phyloP scores from a whole-genome alignment of 2,888 invertebrate genomes.

The Lissocephala sabroskyi region DNA sequence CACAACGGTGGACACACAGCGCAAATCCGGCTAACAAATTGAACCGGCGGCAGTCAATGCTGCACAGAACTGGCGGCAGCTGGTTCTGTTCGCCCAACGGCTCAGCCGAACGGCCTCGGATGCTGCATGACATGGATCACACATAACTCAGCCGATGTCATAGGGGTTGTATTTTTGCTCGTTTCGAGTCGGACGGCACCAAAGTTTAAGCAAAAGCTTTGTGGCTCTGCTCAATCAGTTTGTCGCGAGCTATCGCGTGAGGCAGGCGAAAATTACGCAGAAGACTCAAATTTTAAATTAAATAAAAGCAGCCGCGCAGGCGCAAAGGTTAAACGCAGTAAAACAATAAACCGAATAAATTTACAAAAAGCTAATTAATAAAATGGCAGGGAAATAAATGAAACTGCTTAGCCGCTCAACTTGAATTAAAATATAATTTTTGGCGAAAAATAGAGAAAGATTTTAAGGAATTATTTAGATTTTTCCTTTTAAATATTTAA shows the following conservation, averaged over 20 bases:
- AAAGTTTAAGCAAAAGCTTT: slow-evolving; percentile 1
- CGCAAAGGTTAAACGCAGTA: no score
- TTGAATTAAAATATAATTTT: no score
- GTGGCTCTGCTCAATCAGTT: slow-evolving; percentile 6
- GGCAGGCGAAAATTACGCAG: slow-evolving; percentile 1
- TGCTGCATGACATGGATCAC: not conserved
- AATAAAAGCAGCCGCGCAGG: slow-evolving; percentile 1
- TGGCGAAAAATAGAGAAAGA: no score
- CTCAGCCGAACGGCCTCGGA: not conserved
- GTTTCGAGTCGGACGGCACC: no score
- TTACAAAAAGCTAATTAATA: no score
- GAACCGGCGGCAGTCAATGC: not conserved
- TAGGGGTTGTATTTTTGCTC: slow-evolving; percentile 12
- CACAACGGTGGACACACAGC: not conserved
- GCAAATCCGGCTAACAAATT: not conserved
- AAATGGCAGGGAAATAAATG: no score
- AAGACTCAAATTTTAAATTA: not conserved
- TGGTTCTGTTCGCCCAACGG: not conserved
- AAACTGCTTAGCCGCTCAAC: no score
- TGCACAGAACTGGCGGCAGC: slow-evolving; percentile 7
- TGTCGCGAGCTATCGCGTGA: slow-evolving; percentile 9
- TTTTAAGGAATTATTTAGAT: no score
- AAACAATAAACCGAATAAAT: no score
- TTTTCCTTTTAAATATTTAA: no score
- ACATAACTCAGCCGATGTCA: not conserved